Percentiles rank a stretch among this genome's conserved stretches.
Conservation (phyloP, 2,113 vertebrate genomes). For the Ursus arctos region DNA sequence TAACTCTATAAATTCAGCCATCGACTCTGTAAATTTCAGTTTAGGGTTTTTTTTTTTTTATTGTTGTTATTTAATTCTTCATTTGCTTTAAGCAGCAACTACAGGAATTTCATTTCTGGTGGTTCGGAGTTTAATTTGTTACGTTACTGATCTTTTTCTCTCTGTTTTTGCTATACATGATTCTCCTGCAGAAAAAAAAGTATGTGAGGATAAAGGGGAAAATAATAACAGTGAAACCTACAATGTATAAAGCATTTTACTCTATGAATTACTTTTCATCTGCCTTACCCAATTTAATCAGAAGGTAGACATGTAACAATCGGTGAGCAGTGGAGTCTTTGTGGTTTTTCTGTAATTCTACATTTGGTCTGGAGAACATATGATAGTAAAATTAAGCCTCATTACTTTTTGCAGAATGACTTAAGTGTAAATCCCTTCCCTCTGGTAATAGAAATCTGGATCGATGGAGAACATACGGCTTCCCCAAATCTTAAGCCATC, state of each 20-base stretch:
- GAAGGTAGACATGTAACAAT: not conserved
- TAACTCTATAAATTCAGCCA: conserved; percentile 3
- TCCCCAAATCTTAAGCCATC: not conserved
- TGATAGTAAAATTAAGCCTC: not conserved
- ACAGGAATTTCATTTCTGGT: not conserved
- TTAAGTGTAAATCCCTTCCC: not conserved
- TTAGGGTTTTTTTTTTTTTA: not conserved
- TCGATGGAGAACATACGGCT: not conserved
- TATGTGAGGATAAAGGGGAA: not conserved
- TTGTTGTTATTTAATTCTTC: not conserved
- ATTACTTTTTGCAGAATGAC: not conserved
- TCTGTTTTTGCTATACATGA: not conserved
- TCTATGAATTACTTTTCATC: not conserved
- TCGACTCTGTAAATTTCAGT: conserved; percentile 32
- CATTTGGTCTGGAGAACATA: not conserved
- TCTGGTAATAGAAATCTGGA: not conserved
- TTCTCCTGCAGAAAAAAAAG: not conserved
- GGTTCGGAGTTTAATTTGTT: not conserved
- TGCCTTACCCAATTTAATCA: not conserved
- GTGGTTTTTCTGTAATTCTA: not conserved
- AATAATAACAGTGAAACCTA: not conserved
- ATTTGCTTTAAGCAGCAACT: not conserved
- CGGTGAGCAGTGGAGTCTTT: not conserved
- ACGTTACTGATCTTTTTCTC: not conserved
- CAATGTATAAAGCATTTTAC: not conserved